phyloP scores from a whole-genome alignment of 2,113 vertebrate genomes.

The Rhipidura dahli region DNA sequence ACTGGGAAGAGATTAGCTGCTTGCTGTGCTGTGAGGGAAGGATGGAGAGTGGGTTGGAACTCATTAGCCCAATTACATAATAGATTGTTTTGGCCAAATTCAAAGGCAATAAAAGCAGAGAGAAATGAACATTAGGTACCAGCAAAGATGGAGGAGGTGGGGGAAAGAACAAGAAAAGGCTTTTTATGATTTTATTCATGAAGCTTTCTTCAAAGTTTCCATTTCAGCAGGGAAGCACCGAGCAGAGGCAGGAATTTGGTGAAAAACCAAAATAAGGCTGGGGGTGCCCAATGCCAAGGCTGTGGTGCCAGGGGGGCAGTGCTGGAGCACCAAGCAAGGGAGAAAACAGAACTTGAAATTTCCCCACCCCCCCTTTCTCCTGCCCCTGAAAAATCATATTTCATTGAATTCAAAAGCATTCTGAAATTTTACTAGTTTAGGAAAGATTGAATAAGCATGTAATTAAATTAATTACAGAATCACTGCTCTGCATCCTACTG shows the following conservation, averaged over 20 bases:
- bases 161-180: background rate
- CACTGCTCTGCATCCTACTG: constrained; percentile 67
- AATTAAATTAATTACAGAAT: constrained; percentile 80
- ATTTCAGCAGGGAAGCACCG: background rate
- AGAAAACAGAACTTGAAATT: background rate
- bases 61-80: constrained; percentile 18
- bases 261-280: background rate
- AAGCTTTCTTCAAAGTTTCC: background rate
- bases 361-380: background rate
- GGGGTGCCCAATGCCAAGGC: background rate
- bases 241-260: background rate
- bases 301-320: background rate
- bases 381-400: constrained; percentile 41
- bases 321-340: background rate
- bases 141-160: background rate
- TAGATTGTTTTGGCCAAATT: background rate
- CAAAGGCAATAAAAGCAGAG: background rate
- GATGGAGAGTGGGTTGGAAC: background rate
- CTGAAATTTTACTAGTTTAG: constrained; percentile 71
- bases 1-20: background rate
- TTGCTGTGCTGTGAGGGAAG: background rate
- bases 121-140: background rate
- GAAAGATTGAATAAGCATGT: constrained; percentile 72
- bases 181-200: background rate
- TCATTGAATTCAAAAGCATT: constrained; percentile 66